phyloP scores from a whole-genome alignment of 2,888 invertebrate genomes.

The Xanthia togata region DNA sequence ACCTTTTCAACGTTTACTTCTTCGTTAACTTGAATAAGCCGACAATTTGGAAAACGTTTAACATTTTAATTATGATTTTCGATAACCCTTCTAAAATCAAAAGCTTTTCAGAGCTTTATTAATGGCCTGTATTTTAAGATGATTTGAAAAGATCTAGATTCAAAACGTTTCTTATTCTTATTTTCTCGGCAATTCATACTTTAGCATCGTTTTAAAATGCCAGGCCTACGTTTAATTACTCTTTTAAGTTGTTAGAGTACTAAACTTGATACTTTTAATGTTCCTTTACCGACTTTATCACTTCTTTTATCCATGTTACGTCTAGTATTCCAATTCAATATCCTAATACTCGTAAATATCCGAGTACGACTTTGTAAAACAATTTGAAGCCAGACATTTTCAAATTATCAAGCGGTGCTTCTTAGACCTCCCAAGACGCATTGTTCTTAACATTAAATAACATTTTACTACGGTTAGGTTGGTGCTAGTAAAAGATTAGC shows the following conservation, averaged over 20 bases:
- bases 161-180: neutral
- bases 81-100: neutral
- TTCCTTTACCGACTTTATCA: conserved; percentile 21
- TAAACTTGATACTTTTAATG: conserved; percentile 1
- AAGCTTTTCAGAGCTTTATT: neutral
- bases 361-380: conserved; percentile 43
- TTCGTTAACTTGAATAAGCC: conserved; percentile 29
- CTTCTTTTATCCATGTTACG: conserved; percentile 26
- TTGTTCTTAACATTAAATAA: conserved; percentile 43
- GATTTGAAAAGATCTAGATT: neutral
- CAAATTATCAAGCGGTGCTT: conserved; percentile 54
- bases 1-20: conserved; percentile 31
- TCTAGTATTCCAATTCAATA: conserved; percentile 44
- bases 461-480: conserved; percentile 39
- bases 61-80: conserved; percentile 18
- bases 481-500: conserved; percentile 53
- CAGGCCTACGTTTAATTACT: neutral
- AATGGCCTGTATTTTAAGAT: neutral
- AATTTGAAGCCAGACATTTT: conserved; percentile 52
- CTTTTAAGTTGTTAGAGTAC: neutral
- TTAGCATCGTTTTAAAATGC: neutral
- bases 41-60: conserved; percentile 11
- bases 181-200: neutral
- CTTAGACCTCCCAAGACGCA: conserved; percentile 58
- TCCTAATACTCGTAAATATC: conserved; percentile 46